Percentiles rank a stretch among this genome's conserved stretches.
phyloP scores from a whole-genome alignment of 2,888 invertebrate genomes.

The Rapana venosa region DNA sequence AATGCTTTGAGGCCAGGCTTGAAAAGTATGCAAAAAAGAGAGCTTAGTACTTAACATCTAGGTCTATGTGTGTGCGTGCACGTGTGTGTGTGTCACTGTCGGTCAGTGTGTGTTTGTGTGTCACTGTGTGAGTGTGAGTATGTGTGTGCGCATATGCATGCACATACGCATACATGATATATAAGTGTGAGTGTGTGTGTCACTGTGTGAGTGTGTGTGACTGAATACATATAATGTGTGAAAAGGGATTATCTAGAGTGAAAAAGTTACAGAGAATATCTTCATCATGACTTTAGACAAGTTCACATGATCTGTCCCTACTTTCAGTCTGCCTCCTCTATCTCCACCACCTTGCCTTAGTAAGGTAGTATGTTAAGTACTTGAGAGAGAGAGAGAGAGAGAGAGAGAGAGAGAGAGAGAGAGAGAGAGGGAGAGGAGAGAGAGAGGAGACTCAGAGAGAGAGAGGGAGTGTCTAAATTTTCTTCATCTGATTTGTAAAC shows the following conservation, averaged over 20 bases:
- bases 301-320: neutral
- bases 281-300: too few species aligned
- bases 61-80: neutral
- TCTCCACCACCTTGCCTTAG: neutral
- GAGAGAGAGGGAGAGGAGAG: too few species aligned
- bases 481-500: too few species aligned
- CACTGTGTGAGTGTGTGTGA: constrained; percentile 4
- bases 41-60: too few species aligned
- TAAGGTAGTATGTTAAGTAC: neutral
- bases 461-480: too few species aligned
- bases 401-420: too few species aligned
- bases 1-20: too few species aligned
- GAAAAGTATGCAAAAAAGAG: too few species aligned
- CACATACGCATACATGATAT: too few species aligned
- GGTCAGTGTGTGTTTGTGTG: neutral
- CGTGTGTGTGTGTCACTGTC: neutral
- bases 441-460: too few species aligned
- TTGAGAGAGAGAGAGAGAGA: too few species aligned
- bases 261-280: too few species aligned
- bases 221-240: neutral
- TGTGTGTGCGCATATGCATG: neutral
- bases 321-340: neutral
- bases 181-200: constrained; percentile 19
- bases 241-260: neutral
- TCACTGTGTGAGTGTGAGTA: neutral